phyloP scores from a whole-genome alignment of 2,888 invertebrate species.

The Clostera curtula region DNA sequence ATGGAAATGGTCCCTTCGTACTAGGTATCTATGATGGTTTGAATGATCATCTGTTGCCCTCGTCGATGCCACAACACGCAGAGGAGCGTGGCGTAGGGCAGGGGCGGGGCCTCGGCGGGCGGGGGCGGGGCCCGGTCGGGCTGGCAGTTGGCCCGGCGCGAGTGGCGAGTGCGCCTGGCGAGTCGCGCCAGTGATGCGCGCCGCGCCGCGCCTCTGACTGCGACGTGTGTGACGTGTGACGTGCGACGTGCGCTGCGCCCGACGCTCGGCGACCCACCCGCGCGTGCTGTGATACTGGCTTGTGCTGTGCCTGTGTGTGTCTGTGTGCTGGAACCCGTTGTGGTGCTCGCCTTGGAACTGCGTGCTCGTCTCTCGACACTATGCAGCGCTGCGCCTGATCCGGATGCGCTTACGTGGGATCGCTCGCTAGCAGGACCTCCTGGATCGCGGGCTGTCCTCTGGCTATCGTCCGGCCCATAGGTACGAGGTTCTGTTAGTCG shows the following conservation, averaged over 20 bases:
- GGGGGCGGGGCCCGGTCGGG: slow-evolving; percentile 4
- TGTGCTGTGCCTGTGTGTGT: too few relatives aligned
- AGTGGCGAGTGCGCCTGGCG: slow-evolving; percentile 5
- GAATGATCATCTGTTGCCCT: neutral
- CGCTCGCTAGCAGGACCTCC: too few relatives aligned
- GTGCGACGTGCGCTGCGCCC: slow-evolving; percentile 15
- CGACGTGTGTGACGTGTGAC: slow-evolving; percentile 12
- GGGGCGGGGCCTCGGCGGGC: slow-evolving; percentile 5
- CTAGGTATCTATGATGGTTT: neutral
- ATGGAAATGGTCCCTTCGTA: neutral
- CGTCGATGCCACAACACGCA: neutral
- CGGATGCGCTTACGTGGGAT: too few relatives aligned
- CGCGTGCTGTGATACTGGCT: slow-evolving; percentile 22
- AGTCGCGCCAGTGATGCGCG: slow-evolving; percentile 35
- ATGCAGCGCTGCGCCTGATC: too few relatives aligned
- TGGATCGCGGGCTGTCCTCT: too few relatives aligned
- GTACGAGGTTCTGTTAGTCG: too few relatives aligned
- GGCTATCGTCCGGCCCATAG: too few relatives aligned
- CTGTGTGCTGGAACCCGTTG: too few relatives aligned
- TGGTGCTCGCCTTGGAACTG: too few relatives aligned
- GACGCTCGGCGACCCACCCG: slow-evolving; percentile 8
- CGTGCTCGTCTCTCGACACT: too few relatives aligned
- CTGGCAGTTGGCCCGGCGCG: slow-evolving; percentile 9
- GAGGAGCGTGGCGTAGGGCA: slow-evolving; percentile 4
- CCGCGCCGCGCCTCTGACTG: slow-evolving; percentile 35